These are phyloP conservation scores for Mycteria americana DNA, from an alignment of 2,797 vertebrate species.

Conservation along the genomic window DNA sequence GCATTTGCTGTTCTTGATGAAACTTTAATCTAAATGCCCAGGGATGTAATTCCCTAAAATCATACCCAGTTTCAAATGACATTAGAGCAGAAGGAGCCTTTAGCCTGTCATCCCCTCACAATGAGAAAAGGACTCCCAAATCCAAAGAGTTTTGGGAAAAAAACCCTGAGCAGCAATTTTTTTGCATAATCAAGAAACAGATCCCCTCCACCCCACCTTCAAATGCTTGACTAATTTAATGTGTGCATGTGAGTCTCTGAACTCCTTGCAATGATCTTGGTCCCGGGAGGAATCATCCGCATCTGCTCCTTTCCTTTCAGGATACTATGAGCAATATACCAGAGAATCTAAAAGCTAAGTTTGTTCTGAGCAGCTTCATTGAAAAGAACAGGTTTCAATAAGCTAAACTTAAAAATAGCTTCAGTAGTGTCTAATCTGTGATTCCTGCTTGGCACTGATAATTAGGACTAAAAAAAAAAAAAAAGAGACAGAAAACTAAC, in stretches of 20 bases:
- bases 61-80: background rate
- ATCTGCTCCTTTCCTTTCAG: slow-evolving; percentile 36
- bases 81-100: background rate
- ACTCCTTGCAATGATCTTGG: slow-evolving; percentile 21
- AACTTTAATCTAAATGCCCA: background rate
- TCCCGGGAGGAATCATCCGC: background rate
- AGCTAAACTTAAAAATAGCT: slow-evolving; percentile 60
- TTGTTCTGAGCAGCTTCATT: slow-evolving; percentile 34
- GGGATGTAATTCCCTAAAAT: background rate
- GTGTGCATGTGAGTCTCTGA: background rate
- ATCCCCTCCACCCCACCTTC: background rate
- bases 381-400: slow-evolving; percentile 56
- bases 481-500: slow-evolving; percentile 10
- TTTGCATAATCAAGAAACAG: slow-evolving; percentile 23
- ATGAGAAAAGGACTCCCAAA: background rate
- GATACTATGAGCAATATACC: slow-evolving; percentile 1
- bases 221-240: slow-evolving; percentile 3
- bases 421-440: slow-evolving; percentile 51
- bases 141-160: background rate
- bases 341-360: slow-evolving; percentile 22
- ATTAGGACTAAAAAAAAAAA: slow-evolving; percentile 40
- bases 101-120: background rate
- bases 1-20: background rate
- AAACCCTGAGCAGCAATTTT: background rate
- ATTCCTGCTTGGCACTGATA: slow-evolving; percentile 59